Evolutionary conservation across 2,888 invertebrate genomes (phyloP).

Genomic region (Platycheirus rosarum): DNA sequence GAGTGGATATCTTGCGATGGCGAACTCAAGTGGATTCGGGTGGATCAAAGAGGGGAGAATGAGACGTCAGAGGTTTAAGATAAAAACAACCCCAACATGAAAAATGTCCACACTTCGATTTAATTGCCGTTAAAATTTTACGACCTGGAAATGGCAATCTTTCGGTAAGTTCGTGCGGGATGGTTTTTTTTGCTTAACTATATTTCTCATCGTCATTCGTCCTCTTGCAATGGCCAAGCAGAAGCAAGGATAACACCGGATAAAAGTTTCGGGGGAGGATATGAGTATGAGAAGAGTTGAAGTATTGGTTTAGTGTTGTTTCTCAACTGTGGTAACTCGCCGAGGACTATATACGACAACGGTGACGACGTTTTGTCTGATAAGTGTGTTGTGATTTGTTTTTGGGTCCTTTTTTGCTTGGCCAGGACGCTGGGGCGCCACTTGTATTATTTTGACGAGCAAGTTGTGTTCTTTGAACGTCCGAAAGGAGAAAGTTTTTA

Average conservation of each 20-base stretch:
- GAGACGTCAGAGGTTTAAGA: too few relatives aligned
- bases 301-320: constrained; percentile 12
- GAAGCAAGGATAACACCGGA: constrained; percentile 14
- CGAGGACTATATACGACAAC: constrained; percentile 1
- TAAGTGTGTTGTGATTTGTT: constrained; percentile 49
- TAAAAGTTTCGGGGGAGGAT: constrained; percentile 33
- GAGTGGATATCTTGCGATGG: constrained; percentile 15
- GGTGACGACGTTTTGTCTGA: constrained; percentile 66
- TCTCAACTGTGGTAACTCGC: neutral
- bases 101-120: constrained; percentile 73
- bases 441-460: constrained; percentile 51
- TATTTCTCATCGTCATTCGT: too few relatives aligned
- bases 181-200: constrained; percentile 19
- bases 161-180: constrained; percentile 48
- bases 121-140: constrained; percentile 73
- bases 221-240: constrained; percentile 37
- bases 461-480: neutral
- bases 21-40: neutral
- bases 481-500: neutral
- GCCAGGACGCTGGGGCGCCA: constrained; percentile 60
- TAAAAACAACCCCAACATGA: constrained; percentile 57
- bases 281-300: constrained; percentile 3
- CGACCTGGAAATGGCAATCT: constrained; percentile 65
- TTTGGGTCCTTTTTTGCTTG: constrained; percentile 26
- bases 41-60: neutral